These are phyloP conservation scores for Virgularia gustaviana DNA, from an alignment of 92 coral and sea anemone genomes.

Conservation along the genomic window DNA sequence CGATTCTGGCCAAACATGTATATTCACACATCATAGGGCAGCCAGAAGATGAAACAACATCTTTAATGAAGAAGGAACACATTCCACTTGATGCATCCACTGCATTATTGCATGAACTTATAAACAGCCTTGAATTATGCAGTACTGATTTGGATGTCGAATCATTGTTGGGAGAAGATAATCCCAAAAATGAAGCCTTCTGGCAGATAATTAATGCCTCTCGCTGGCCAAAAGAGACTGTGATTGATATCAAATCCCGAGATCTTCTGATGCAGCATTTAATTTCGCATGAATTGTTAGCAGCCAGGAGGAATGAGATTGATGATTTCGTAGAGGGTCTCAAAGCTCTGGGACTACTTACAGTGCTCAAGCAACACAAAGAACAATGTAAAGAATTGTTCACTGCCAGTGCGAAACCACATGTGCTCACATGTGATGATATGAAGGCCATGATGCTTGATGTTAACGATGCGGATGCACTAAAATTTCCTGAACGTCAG, in stretches of 20 bases:
- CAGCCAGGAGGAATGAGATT: slow-evolving; percentile 49
- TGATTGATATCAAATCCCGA: slow-evolving; percentile 24
- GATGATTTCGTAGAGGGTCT: slow-evolving; percentile 54
- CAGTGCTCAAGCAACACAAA: slow-evolving; percentile 36
- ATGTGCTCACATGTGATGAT: slow-evolving; percentile 29
- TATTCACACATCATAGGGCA: slow-evolving; percentile 50
- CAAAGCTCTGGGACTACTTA: slow-evolving; percentile 47
- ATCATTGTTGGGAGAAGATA: slow-evolving; percentile 36
- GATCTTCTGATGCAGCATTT: slow-evolving; percentile 52
- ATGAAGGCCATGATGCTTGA: slow-evolving; percentile 28
- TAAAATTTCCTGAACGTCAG: too few species aligned
- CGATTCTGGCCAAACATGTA: slow-evolving; percentile 39
- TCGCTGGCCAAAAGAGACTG: slow-evolving; percentile 47
- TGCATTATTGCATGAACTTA: slow-evolving; percentile 40
- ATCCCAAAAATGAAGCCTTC: slow-evolving; percentile 39
- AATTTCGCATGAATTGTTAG: slow-evolving; percentile 50
- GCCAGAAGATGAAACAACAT: slow-evolving; percentile 36
- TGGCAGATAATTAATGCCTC: slow-evolving; percentile 50
- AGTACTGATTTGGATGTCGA: slow-evolving; percentile 14
- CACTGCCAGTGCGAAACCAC: slow-evolving; percentile 19
- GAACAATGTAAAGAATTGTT: slow-evolving; percentile 42
- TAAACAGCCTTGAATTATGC: slow-evolving; percentile 27
- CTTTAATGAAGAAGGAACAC: slow-evolving; percentile 29
- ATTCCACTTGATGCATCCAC: slow-evolving; percentile 56
- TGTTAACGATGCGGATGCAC: too few species aligned